A percentile compares a stretch with the other conserved stretches of the same genome.
These are phyloP conservation scores for Rhincodon typus DNA, from an alignment of 2,797 vertebrate species.

Conservation along the genomic window DNA sequence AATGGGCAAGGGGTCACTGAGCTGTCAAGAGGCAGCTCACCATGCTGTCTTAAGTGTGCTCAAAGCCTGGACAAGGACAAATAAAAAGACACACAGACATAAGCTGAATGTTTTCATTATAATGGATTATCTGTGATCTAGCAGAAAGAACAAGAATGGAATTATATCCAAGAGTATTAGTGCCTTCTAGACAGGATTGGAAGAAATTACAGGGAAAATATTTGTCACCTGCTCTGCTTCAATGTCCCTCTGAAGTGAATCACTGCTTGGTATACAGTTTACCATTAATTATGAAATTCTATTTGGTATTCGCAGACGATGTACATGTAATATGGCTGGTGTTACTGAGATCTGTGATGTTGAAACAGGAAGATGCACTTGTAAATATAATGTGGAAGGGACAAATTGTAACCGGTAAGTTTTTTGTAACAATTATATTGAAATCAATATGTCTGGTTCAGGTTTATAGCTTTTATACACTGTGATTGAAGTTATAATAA, in stretches of 20 bases:
- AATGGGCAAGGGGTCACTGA: neutral
- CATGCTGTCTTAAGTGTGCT: too few relatives aligned
- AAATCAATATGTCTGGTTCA: neutral
- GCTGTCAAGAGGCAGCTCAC: neutral
- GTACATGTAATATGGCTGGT: slow-evolving; percentile 55
- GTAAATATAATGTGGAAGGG: slow-evolving; percentile 39
- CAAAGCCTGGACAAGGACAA: neutral
- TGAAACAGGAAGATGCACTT: slow-evolving; percentile 39
- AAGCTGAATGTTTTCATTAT: neutral
- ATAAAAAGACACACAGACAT: neutral
- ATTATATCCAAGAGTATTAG: neutral
- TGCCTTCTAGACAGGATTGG: neutral
- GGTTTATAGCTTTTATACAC: neutral
- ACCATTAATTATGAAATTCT: neutral
- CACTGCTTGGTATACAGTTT: neutral
- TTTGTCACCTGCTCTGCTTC: neutral
- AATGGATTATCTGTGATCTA: neutral
- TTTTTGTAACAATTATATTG: neutral
- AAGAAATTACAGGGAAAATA: neutral
- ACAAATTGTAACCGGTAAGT: slow-evolving; percentile 38
- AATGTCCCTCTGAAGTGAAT: neutral
- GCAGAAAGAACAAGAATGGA: neutral
- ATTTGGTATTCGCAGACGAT: slow-evolving; percentile 44
- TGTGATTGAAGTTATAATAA: neutral
- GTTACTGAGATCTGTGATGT: slow-evolving; percentile 53